phyloP scores from a whole-genome alignment of 2,888 invertebrate genomes.

The Agriotes lineatus region DNA sequence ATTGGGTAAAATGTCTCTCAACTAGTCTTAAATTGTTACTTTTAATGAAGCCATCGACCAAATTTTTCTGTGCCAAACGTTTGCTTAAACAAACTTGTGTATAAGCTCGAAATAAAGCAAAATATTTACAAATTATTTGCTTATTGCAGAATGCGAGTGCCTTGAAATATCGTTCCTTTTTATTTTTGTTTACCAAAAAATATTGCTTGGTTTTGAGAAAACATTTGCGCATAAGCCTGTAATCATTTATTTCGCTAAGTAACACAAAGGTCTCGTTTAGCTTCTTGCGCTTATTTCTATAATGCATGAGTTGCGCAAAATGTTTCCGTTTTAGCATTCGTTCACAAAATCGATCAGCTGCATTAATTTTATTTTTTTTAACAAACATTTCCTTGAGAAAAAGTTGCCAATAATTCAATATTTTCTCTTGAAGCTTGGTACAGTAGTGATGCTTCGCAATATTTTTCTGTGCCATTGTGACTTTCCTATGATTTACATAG shows the following conservation, averaged over 20 bases:
- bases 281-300: not conserved
- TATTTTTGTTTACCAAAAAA: not conserved
- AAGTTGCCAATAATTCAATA: too few species aligned
- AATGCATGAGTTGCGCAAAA: slow-evolving; percentile 41
- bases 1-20: slow-evolving; percentile 39
- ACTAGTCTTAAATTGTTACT: slow-evolving; percentile 16
- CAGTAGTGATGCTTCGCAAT: slow-evolving; percentile 40
- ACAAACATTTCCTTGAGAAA: too few species aligned
- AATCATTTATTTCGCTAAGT: not conserved
- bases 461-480: slow-evolving; percentile 37
- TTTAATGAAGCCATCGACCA: slow-evolving; percentile 24
- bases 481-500: not conserved
- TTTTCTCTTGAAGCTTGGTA: not conserved
- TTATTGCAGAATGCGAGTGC: slow-evolving; percentile 18
- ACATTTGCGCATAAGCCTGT: slow-evolving; percentile 16
- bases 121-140: slow-evolving; percentile 13
- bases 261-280: not conserved
- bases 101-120: not conserved
- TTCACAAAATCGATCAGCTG: too few species aligned
- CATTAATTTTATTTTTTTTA: too few species aligned
- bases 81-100: not conserved
- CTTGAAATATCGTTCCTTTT: slow-evolving; percentile 31
- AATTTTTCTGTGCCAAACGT: not conserved
- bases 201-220: slow-evolving; percentile 17
- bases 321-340: slow-evolving; percentile 9